phyloP scores from a whole-genome alignment of 2,797 vertebrate genomes.

The Botia almorhae region DNA sequence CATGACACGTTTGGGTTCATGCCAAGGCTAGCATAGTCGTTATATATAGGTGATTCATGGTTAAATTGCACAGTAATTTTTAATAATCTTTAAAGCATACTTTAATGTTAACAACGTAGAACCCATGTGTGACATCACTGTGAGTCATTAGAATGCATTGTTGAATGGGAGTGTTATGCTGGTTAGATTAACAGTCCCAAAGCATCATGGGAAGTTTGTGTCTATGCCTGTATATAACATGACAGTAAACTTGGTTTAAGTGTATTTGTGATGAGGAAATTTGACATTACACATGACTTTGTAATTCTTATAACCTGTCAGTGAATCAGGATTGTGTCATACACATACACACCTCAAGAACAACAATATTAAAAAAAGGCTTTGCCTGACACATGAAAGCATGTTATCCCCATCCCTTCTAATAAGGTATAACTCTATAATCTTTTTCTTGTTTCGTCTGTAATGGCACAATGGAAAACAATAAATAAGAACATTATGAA shows the following conservation, averaged over 20 bases:
- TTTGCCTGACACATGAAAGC: constrained; percentile 19
- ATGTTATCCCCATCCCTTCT: background rate
- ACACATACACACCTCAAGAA: background rate
- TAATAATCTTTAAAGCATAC: background rate
- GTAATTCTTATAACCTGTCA: background rate
- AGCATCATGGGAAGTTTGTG: background rate
- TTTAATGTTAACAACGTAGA: background rate
- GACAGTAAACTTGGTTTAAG: background rate
- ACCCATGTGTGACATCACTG: background rate
- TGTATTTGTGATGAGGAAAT: constrained; percentile 6
- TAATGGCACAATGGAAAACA: constrained; percentile 17
- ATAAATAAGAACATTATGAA: background rate
- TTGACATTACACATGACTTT: background rate
- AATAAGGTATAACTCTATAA: background rate
- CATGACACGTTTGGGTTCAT: background rate
- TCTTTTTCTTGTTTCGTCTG: background rate
- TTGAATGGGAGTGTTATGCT: background rate
- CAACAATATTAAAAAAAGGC: constrained; percentile 3
- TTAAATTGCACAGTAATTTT: constrained; percentile 3
- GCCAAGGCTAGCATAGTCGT: background rate
- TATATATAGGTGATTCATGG: background rate
- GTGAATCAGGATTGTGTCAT: background rate
- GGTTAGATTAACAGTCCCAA: background rate
- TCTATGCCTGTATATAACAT: background rate
- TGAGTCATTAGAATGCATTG: background rate